Evolutionary conservation across 2,113 vertebrate genomes (phyloP).

Genomic region (Tyrannus savana): DNA sequence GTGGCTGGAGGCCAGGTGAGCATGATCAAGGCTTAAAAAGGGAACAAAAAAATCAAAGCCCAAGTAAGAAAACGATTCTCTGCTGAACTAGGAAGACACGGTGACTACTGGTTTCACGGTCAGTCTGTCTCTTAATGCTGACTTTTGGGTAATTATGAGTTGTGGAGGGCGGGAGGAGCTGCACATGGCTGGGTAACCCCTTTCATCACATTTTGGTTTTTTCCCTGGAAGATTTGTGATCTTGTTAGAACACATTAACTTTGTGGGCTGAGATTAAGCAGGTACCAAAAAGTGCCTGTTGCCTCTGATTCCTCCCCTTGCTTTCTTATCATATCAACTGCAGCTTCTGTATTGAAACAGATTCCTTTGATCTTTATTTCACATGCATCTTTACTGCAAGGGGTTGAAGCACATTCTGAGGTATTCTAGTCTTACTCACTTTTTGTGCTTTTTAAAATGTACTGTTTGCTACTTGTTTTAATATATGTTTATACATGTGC

Average conservation of each 20-base stretch:
- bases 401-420: not conserved
- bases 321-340: not conserved
- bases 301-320: not conserved
- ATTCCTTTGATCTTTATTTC: not conserved
- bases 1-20: not conserved
- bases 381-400: not conserved
- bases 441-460: not conserved
- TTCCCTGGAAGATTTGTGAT: not conserved
- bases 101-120: not conserved
- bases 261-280: not conserved
- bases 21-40: not conserved
- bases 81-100: not conserved
- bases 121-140: not conserved
- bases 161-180: not conserved
- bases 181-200: accelerated
- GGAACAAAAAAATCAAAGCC: not conserved
- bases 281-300: not conserved
- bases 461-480: not conserved
- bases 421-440: not conserved
- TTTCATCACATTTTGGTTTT: not conserved
- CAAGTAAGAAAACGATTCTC: not conserved
- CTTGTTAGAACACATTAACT: not conserved
- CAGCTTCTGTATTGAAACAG: not conserved
- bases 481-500: not conserved
- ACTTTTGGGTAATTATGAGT: not conserved